Conservation (phyloP, 1,140 invertebrate genomes). For the Physella acuta region DNA sequence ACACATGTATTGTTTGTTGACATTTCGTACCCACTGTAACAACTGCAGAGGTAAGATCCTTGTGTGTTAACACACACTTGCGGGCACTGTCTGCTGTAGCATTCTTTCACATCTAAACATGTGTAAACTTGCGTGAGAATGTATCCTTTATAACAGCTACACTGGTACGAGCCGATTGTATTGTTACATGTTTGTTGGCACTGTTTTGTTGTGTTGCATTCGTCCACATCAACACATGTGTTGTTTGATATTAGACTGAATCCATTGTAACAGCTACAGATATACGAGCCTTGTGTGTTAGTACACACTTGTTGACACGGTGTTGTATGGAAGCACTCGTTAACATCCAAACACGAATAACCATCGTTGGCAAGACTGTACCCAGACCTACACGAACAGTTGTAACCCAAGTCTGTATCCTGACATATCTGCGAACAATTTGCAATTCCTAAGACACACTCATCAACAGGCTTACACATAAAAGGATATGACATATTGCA, state of each 20-base stretch:
- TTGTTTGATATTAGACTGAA: neutral
- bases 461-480: neutral
- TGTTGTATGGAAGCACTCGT: constrained; percentile 29
- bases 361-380: constrained; percentile 14
- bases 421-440: neutral
- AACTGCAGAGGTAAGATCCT: neutral
- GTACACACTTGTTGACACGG: constrained; percentile 30
- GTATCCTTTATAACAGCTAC: neutral
- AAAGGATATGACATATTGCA: neutral
- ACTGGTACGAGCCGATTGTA: neutral
- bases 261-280: neutral
- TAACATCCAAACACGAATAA: constrained; percentile 21
- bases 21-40: neutral
- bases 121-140: neutral
- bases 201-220: no score
- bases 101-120: constrained; percentile 1
- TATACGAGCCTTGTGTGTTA: constrained; percentile 28
- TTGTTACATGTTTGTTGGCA: constrained; percentile 3
- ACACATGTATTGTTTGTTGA: neutral
- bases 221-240: neutral
- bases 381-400: constrained; percentile 28
- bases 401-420: constrained; percentile 6
- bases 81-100: neutral
- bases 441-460: neutral
- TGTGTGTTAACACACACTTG: neutral